These are phyloP conservation scores for Sminthurinus signatus DNA, from an alignment of 1,140 invertebrate species.

Conservation along the genomic window DNA sequence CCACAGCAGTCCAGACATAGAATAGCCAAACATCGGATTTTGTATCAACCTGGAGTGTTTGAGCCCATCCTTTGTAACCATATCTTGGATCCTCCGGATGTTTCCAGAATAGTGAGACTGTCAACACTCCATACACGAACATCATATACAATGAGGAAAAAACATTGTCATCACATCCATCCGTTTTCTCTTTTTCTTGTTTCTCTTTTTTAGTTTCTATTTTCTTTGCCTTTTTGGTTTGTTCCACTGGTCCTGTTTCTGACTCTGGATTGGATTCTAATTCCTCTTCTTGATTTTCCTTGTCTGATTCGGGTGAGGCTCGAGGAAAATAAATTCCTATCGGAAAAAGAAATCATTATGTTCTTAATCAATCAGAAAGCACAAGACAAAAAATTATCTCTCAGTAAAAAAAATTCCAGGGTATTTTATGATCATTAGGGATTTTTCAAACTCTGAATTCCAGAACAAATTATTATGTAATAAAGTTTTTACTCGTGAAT, in stretches of 20 bases:
- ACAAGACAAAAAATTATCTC: too few species aligned
- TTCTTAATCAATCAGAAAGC: too few species aligned
- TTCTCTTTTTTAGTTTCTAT: not conserved
- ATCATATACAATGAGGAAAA: not conserved
- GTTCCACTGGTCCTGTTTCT: not conserved
- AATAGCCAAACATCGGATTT: not conserved
- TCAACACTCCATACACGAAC: not conserved
- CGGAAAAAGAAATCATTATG: too few species aligned
- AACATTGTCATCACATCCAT: not conserved
- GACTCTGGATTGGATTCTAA: too few species aligned
- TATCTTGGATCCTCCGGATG: not conserved
- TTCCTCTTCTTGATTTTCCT: not conserved
- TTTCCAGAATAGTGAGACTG: not conserved
- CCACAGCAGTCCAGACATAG: not conserved
- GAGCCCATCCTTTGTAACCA: not conserved
- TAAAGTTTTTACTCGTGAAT: not conserved
- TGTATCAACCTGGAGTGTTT: too few species aligned
- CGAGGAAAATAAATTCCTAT: too few species aligned
- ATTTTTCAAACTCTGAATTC: too few species aligned
- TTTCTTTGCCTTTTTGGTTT: not conserved
- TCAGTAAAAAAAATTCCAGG: too few species aligned
- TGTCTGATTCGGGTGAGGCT: not conserved
- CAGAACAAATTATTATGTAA: too few species aligned
- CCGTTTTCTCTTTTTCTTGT: not conserved
- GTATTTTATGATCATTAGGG: too few species aligned